A percentile compares a stretch with the other conserved stretches of the same genome.
phyloP scores from a whole-genome alignment of 2,113 vertebrate genomes.

The Corapipo altera region DNA sequence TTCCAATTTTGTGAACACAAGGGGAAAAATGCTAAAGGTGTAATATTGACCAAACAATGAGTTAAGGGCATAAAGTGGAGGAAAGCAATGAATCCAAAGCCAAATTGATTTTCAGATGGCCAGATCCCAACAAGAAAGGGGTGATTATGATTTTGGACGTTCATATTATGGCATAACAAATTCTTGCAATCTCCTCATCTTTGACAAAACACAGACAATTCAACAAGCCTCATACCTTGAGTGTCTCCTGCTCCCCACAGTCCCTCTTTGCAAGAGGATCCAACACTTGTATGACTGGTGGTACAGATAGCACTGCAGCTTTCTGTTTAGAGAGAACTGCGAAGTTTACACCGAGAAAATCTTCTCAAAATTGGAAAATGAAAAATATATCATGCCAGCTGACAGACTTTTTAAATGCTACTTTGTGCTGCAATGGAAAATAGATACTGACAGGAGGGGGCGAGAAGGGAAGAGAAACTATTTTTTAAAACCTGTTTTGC shows the following conservation, averaged over 20 bases:
- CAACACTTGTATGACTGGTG: background rate
- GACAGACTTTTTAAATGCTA: background rate
- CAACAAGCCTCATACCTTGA: background rate
- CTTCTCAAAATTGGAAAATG: background rate
- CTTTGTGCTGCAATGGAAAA: background rate
- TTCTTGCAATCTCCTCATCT: background rate
- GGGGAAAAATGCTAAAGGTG: background rate
- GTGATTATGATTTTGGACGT: background rate
- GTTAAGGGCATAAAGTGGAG: background rate
- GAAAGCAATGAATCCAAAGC: background rate
- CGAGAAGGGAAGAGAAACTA: fast-evolving
- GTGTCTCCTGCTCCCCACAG: background rate
- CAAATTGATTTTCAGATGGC: background rate
- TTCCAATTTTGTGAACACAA: background rate
- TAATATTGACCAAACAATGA: background rate
- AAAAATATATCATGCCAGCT: background rate
- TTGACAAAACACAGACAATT: background rate
- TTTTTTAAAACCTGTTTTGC: background rate
- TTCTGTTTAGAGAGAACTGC: background rate
- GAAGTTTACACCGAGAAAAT: background rate
- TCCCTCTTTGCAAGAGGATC: background rate
- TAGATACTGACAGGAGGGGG: background rate
- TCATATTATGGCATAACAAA: background rate
- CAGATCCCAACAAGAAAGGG: background rate
- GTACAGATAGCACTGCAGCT: background rate